Conservation (phyloP, 2,797 vertebrate species). For the Trachops cirrhosus region DNA sequence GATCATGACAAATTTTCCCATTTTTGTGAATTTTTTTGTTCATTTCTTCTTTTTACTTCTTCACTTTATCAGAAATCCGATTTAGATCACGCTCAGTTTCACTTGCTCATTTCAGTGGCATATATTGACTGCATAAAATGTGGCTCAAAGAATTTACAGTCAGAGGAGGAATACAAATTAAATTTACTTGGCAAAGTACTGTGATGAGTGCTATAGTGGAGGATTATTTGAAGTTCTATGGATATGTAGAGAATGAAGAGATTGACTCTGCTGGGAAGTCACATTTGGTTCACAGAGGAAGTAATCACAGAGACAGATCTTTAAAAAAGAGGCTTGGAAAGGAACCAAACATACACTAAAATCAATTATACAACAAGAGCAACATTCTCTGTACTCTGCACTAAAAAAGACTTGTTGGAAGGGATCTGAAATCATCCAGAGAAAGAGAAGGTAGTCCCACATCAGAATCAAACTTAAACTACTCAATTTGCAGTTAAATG, state of each 20-base stretch:
- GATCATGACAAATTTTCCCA: background rate
- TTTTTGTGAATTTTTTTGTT: background rate
- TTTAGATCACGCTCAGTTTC: background rate
- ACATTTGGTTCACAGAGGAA: background rate
- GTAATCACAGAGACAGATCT: background rate
- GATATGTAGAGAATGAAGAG: background rate
- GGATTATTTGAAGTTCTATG: background rate
- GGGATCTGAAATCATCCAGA: background rate
- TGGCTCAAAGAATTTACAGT: background rate
- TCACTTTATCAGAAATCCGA: background rate
- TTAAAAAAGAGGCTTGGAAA: background rate
- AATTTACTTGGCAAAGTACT: background rate
- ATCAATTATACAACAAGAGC: background rate
- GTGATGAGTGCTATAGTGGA: background rate
- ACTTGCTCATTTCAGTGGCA: background rate
- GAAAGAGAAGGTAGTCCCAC: background rate
- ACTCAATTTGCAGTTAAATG: background rate
- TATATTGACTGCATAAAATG: background rate
- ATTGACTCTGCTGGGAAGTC: background rate
- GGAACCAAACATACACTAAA: background rate
- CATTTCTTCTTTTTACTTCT: background rate
- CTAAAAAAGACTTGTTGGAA: background rate
- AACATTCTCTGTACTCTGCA: background rate
- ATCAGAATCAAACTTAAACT: background rate
- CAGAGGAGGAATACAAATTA: background rate